These are phyloP conservation scores for Empidonax alnorum DNA, from an alignment of 2,113 vertebrate species.

Conservation along the genomic window DNA sequence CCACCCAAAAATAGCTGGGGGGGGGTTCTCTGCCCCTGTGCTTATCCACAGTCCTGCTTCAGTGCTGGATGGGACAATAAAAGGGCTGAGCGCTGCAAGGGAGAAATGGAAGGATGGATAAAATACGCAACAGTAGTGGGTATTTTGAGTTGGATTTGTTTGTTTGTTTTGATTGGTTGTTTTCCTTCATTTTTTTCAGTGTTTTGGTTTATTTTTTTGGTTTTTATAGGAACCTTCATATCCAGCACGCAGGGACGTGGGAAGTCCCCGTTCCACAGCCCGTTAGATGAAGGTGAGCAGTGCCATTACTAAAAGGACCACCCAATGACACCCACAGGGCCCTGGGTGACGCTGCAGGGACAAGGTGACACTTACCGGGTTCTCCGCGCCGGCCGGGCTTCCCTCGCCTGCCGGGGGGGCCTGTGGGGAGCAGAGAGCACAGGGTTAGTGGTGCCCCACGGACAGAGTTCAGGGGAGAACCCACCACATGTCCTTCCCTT, in stretches of 20 bases:
- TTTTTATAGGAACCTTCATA: not conserved
- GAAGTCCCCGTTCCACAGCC: not conserved
- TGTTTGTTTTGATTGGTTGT: fast-evolving
- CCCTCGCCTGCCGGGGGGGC: constrained; percentile 91
- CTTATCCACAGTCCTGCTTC: not conserved
- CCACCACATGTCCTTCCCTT: fast-evolving
- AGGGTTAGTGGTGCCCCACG: not conserved
- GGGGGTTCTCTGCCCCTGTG: not conserved
- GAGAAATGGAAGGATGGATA: not conserved
- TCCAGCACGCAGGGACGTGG: fast-evolving
- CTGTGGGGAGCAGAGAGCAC: constrained; percentile 75
- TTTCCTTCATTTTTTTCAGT: fast-evolving
- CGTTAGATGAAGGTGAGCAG: no score
- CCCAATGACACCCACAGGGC: fast-evolving
- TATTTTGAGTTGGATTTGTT: not conserved
- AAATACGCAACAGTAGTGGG: fast-evolving
- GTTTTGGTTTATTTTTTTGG: not conserved
- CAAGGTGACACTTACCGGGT: constrained; percentile 78
- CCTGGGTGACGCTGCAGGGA: fast-evolving
- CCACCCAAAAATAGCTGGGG: fast-evolving
- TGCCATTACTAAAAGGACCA: fast-evolving
- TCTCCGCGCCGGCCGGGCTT: constrained; percentile 90
- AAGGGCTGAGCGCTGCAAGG: fast-evolving
- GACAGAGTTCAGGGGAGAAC: fast-evolving
- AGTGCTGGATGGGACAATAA: fast-evolving